Evolutionary conservation across 2,113 vertebrate species (phyloP).

Genomic region (Limanda limanda): DNA sequence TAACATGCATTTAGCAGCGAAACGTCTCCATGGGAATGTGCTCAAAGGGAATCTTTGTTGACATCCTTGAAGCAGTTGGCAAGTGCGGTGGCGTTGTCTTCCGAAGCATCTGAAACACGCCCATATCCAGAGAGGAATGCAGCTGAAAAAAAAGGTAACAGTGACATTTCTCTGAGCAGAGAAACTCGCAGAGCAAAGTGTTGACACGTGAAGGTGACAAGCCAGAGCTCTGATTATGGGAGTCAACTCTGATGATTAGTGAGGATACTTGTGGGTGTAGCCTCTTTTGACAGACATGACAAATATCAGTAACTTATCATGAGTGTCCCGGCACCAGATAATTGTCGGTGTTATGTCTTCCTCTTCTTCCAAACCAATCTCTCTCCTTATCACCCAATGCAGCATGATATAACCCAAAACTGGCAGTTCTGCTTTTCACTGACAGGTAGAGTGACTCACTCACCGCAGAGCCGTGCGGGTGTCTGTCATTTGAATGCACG

Average conservation of each 20-base stretch:
- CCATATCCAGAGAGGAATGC: conserved; percentile 26
- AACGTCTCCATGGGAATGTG: conserved; percentile 11
- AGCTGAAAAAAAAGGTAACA: conserved; percentile 30
- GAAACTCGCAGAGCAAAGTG: conserved; percentile 6
- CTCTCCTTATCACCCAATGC: conserved; percentile 28
- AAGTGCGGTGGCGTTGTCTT: background rate
- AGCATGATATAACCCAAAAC: conserved; percentile 41
- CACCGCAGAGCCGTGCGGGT: background rate
- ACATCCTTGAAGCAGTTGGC: conserved; percentile 24
- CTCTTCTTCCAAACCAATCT: conserved; percentile 21
- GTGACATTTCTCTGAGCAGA: conserved; percentile 47
- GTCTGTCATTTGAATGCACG: too few relatives aligned
- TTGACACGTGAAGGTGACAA: conserved; percentile 17
- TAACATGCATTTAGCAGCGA: background rate
- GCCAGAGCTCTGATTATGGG: conserved; percentile 9
- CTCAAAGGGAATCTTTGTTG: conserved; percentile 39
- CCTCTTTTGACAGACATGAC: conserved; percentile 16
- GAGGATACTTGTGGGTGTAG: conserved; percentile 11
- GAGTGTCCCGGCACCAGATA: background rate
- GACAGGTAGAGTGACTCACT: conserved; percentile 61
- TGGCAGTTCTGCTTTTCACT: conserved; percentile 57
- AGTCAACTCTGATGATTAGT: conserved; percentile 21
- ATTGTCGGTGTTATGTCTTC: conserved; percentile 15
- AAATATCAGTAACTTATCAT: conserved; percentile 2
- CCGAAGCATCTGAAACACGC: conserved; percentile 33